Evolutionary conservation across 2,113 vertebrate species (phyloP).

Genomic region (Ictalurus punctatus): DNA sequence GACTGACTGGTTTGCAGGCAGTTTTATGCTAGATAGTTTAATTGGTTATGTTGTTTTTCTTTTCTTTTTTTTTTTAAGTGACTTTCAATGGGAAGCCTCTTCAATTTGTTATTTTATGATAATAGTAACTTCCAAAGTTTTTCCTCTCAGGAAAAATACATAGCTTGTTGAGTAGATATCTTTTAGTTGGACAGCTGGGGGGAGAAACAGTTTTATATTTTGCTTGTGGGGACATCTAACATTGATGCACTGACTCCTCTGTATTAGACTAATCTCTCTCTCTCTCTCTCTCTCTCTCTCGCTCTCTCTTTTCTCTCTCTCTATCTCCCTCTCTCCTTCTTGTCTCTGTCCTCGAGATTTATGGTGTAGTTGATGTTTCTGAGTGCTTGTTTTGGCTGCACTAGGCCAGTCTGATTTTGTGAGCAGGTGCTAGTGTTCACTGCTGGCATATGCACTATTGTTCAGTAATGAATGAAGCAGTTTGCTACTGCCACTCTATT

Average conservation of each 20-base stretch:
- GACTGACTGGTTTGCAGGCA: background rate
- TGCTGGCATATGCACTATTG: slow-evolving; percentile 42
- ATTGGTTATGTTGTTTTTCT: background rate
- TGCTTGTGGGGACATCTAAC: slow-evolving; percentile 16
- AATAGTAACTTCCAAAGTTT: background rate
- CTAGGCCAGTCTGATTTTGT: slow-evolving; percentile 21
- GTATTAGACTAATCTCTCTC: background rate
- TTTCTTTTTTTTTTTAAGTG: background rate
- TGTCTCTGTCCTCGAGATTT: slow-evolving; percentile 9
- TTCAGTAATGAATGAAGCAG: slow-evolving; percentile 50
- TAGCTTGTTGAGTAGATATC: background rate
- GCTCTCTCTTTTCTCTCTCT: background rate
- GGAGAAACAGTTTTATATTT: background rate
- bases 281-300: background rate
- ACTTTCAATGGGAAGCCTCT: background rate
- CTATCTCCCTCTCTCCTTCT: slow-evolving; percentile 24
- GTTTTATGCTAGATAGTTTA: background rate
- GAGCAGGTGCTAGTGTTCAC: slow-evolving; percentile 47
- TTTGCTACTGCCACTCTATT: slow-evolving; percentile 50
- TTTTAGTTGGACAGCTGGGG: background rate
- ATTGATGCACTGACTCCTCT: background rate
- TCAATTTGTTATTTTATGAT: background rate
- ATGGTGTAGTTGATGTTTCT: slow-evolving; percentile 30
- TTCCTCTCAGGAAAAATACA: background rate
- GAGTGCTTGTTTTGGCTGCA: slow-evolving; percentile 32